Percentiles rank a stretch among this genome's conserved stretches.
Evolutionary conservation across 2,797 vertebrate species (phyloP).

Genomic region (Chaenodraco wilsoni): DNA sequence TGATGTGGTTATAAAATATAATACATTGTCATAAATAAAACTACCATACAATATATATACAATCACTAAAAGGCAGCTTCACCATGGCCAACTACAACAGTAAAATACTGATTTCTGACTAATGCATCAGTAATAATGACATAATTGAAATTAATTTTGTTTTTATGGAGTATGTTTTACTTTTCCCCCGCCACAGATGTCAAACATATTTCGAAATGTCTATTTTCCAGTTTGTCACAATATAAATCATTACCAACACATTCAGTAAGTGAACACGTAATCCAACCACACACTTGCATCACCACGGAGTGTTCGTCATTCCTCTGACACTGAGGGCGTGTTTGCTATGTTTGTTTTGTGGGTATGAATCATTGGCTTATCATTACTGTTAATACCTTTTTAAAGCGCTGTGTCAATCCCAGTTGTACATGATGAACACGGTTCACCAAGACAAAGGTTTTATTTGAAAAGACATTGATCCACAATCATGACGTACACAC

Average conservation of each 20-base stretch:
- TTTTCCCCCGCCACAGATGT: neutral
- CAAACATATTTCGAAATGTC: neutral
- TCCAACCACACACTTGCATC: neutral
- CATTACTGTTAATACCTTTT: conserved; percentile 14
- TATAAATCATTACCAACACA: neutral
- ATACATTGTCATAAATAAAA: neutral
- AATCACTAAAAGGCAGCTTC: neutral
- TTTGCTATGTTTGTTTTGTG: conserved; percentile 8
- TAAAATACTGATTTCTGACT: neutral
- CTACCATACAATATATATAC: neutral
- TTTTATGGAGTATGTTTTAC: neutral
- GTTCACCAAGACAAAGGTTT: conserved; percentile 17
- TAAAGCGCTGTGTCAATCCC: conserved; percentile 12
- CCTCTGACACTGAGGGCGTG: neutral
- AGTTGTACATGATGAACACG: neutral
- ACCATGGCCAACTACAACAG: neutral
- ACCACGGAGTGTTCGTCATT: neutral
- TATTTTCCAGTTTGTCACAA: neutral
- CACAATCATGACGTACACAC: neutral
- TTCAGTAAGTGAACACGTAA: neutral
- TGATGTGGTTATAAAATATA: neutral
- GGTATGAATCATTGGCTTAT: conserved; percentile 15
- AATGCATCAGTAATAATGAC: neutral
- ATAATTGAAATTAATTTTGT: too few species aligned
- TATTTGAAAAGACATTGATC: neutral